These are phyloP conservation scores for Lordiphosa collinella DNA, from an alignment of 1,140 invertebrate genomes.

Conservation along the genomic window DNA sequence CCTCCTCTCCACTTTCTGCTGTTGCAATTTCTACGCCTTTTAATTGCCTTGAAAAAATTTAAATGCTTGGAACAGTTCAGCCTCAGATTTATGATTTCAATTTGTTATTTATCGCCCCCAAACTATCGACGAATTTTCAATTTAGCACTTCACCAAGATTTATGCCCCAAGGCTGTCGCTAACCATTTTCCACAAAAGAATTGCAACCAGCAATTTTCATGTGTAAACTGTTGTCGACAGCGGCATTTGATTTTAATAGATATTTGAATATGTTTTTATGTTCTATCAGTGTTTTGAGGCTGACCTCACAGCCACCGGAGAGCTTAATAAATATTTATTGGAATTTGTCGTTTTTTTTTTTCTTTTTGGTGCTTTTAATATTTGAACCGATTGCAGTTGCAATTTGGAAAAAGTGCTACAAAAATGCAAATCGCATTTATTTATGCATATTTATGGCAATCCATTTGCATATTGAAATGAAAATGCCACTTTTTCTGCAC, in stretches of 20 bases:
- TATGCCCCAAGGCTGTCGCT: slow-evolving; percentile 25
- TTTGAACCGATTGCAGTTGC: slow-evolving; percentile 19
- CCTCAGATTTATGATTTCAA: slow-evolving; percentile 63
- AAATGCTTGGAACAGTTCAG: slow-evolving; percentile 51
- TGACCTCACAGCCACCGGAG: slow-evolving; percentile 2
- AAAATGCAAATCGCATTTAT: slow-evolving; percentile 39
- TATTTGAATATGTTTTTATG: slow-evolving; percentile 52
- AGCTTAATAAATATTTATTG: slow-evolving; percentile 69
- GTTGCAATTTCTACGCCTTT: slow-evolving; percentile 10
- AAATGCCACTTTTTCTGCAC: slow-evolving; percentile 10
- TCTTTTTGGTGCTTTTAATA: neutral
- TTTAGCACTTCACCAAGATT: slow-evolving; percentile 55
- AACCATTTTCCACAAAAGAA: slow-evolving; percentile 29
- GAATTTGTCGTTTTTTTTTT: slow-evolving; percentile 26
- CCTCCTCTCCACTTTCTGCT: neutral
- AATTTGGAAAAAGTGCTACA: slow-evolving; percentile 23
- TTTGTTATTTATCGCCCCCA: slow-evolving; percentile 58
- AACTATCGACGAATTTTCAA: slow-evolving; percentile 44
- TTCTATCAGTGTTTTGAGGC: slow-evolving; percentile 1
- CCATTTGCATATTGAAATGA: slow-evolving; percentile 24
- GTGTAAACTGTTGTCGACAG: slow-evolving; percentile 64
- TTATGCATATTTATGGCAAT: slow-evolving; percentile 41
- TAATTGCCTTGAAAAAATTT: slow-evolving; percentile 54
- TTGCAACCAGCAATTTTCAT: slow-evolving; percentile 57
- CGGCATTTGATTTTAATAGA: slow-evolving; percentile 34